Conservation (phyloP, 2,113 vertebrate genomes). For the Mustela nigripes region DNA sequence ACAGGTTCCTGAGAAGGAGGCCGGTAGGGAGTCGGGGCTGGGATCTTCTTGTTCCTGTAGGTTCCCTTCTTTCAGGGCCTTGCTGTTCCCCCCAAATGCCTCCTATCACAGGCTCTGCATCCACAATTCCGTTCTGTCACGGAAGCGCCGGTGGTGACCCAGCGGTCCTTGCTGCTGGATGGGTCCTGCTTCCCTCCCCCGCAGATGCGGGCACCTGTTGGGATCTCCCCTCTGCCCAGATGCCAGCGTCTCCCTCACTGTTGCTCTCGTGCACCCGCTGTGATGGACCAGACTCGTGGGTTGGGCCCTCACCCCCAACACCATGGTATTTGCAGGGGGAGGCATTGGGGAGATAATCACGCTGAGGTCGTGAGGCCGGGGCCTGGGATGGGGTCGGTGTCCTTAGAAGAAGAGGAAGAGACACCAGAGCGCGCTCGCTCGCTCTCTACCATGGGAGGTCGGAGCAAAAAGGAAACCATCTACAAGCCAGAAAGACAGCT, state of each 20-base stretch:
- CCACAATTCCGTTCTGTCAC: not conserved
- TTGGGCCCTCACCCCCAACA: not conserved
- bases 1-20: not conserved
- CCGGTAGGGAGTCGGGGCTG: rapidly evolving
- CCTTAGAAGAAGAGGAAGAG: not conserved
- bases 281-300: not conserved
- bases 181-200: not conserved
- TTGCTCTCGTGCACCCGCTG: too few relatives aligned
- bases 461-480: not conserved
- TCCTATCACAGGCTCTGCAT: not conserved
- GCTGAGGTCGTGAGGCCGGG: not conserved
- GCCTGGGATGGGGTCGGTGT: not conserved
- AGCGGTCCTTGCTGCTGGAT: not conserved
- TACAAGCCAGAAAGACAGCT: not conserved
- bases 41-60: not conserved
- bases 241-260: rapidly evolving
- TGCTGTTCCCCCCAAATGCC: not conserved
- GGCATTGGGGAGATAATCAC: not conserved
- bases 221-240: not conserved
- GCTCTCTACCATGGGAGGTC: not conserved
- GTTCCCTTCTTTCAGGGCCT: too few relatives aligned
- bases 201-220: not conserved
- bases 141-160: rapidly evolving
- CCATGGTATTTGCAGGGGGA: not conserved
- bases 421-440: rapidly evolving